Evolutionary conservation across 2,797 vertebrate species (phyloP), one percentile per base, ranked within the genome.

Genomic region (Rhinichthys osculus): DNA sequence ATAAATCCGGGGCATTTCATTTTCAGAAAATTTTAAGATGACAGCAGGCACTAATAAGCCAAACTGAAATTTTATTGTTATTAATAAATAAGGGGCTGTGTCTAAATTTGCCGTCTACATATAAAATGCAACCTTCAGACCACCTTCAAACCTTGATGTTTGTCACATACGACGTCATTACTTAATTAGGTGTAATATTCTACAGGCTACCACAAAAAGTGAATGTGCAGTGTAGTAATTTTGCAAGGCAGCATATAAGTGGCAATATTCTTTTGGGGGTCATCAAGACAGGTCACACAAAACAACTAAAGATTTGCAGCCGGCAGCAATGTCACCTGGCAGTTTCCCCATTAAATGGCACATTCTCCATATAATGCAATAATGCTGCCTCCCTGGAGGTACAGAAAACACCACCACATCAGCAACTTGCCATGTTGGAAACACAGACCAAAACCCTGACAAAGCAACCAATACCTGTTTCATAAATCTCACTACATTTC

Each of bases 351-450:
- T 69, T 80, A 78, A 47, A 71, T 66, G 40, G 17, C 64, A 47
- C 19, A 33, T 66, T 64, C 33, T n/a, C 66, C 21, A 57, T 71
- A 69, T n/a, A 70, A 80, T n/a, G 81, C 5, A 21, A 70, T 73
- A 82, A 64, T 66, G 47, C 59, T 76, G 3, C 70, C 33, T 69
- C 59, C 76, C 74, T 19, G 23, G 74, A 80, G 57, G 38, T 70
- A 78, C 44, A 59, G n/a, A 83, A 78, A 88, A 67, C 59, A 30
- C 17, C 72, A 54, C 54, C 10, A 67, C 86, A 82, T 88, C 81
- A 89, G 88, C 87, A 86, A 74, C 67, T 59, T 86, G 66, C 44
- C 52, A 81, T 81, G 62, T 70, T 40, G 35, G 11, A 81, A 30
- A 81, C 71, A 27, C 33, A 81, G 67, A 71, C 38, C 67, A 57